Base-by-base conservation (phyloP, 2,113 vertebrate genomes). In the Silurus asotus region DNA sequence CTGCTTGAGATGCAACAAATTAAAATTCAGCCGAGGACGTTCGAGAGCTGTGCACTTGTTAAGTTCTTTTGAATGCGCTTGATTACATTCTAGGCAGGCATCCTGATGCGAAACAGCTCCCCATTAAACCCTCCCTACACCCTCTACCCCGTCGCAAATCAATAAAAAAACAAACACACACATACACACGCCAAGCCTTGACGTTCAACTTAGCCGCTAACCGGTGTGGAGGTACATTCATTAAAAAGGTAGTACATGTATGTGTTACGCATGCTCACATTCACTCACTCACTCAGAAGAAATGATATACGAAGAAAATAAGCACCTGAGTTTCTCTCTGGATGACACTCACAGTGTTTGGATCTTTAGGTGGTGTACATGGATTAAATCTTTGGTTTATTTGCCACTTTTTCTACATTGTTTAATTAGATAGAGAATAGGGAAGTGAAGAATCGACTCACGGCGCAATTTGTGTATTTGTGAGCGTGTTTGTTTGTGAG, bases 401-500 rank as follows among this genome's bases (percentile, higher is more conserved):
- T 61, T 87, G 76, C 58, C 61, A 75, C 45, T 0, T 69, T 53
- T 80, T 81, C 86, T 85, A 74, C 53, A 74, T 89, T 86, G 83
- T 81, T 61, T 37, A 3, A 51, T 61, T 53, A 37, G 56, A 45
- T 8, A 59, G 64, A 78, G 80, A 78, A 48, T 83, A 49, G 53
- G 6, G 25, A 23, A 23, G n/a, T 14, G 61, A 14, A 59, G 17
- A 62, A 84, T 48, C 8, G 11, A 78, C 61, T 76, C 65, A 48
- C 17, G 28, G 51, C 2, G 10, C 61, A 65, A 76, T 83, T 58
- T 82, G 74, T 87, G 83, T 25, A 28, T 84, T 45, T 56, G 84
- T 62, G 64, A 64, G 62, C 92, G 84, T 94, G 95, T 95, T 94
- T 94, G 88, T 95, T 96, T 92, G 89, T 96, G 95, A 95, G 96